Evolutionary conservation across 1,140 invertebrate genomes (phyloP).

Genomic region (Neotoxoptera formosana): DNA sequence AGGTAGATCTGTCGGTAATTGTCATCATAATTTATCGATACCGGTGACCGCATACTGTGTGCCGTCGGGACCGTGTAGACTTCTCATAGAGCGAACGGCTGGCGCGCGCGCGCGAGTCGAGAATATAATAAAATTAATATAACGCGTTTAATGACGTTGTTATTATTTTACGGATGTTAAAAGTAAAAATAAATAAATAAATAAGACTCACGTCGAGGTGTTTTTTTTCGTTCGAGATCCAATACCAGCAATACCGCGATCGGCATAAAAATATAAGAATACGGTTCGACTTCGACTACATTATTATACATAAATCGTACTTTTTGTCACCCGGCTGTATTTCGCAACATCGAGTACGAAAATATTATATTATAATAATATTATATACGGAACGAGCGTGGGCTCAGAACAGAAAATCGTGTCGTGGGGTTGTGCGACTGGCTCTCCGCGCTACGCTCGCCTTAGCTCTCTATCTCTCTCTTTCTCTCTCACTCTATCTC

Average conservation of each 20-base stretch:
- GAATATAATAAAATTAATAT: conserved; percentile 21
- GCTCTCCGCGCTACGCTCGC: background rate
- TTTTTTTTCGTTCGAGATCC: background rate
- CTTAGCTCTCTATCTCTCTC: background rate
- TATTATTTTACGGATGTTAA: conserved; percentile 31
- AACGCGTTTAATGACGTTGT: conserved; percentile 14
- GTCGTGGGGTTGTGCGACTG: background rate
- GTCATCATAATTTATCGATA: conserved; percentile 49
- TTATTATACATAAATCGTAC: background rate
- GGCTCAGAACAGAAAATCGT: conserved; percentile 30
- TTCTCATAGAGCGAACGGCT: background rate
- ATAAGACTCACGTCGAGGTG: background rate
- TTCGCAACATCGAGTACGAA: background rate
- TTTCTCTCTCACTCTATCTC: background rate
- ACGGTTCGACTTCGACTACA: background rate
- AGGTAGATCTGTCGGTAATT: conserved; percentile 47
- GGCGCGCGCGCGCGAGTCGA: background rate
- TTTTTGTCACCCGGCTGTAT: background rate
- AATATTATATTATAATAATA: conserved; percentile 38
- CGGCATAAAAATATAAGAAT: background rate
- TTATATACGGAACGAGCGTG: background rate
- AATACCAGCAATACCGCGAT: background rate
- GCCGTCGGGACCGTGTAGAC: background rate
- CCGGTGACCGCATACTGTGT: conserved; percentile 45
- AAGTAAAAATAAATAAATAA: conserved; percentile 19